A percentile compares a stretch with the other conserved stretches of the same genome.
These are phyloP conservation scores for Acromyrmex charruanus DNA, from an alignment of 1,140 invertebrate species.

Conservation along the genomic window DNA sequence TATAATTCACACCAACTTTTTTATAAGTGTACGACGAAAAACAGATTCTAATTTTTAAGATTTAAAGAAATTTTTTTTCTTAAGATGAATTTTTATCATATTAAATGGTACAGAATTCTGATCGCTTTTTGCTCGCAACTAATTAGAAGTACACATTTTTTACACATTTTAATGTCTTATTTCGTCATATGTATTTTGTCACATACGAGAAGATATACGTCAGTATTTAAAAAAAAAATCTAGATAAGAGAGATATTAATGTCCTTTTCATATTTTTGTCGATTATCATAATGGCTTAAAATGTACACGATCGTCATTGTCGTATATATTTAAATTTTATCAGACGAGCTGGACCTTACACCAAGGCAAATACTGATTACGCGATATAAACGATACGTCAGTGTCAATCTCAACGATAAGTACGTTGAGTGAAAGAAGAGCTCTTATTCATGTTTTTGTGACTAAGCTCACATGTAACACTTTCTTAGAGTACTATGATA, in stretches of 20 bases:
- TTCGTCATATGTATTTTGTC: slow-evolving; percentile 8
- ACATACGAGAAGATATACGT: neutral
- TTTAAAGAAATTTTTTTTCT: neutral
- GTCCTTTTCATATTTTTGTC: neutral
- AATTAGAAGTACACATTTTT: neutral
- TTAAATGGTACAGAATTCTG: neutral
- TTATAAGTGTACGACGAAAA: neutral
- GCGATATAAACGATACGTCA: slow-evolving; percentile 24
- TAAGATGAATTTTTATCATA: neutral
- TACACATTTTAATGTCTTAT: slow-evolving; percentile 2
- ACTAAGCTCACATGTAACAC: slow-evolving; percentile 7
- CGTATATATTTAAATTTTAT: slow-evolving; percentile 40
- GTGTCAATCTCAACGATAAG: slow-evolving; percentile 21
- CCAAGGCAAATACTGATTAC: neutral
- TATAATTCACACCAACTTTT: too few species aligned
- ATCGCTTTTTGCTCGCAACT: neutral
- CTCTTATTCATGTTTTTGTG: slow-evolving; percentile 32
- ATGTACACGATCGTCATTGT: neutral
- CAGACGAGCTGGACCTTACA: slow-evolving; percentile 9
- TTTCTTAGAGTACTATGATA: slow-evolving; percentile 13
- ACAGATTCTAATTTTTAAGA: neutral
- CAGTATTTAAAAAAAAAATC: slow-evolving; percentile 20
- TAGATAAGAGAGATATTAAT: slow-evolving; percentile 4
- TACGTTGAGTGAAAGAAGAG: neutral
- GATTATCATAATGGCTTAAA: neutral